Conservation (phyloP, 2,888 invertebrate species). For the Aleiodes testaceus region DNA sequence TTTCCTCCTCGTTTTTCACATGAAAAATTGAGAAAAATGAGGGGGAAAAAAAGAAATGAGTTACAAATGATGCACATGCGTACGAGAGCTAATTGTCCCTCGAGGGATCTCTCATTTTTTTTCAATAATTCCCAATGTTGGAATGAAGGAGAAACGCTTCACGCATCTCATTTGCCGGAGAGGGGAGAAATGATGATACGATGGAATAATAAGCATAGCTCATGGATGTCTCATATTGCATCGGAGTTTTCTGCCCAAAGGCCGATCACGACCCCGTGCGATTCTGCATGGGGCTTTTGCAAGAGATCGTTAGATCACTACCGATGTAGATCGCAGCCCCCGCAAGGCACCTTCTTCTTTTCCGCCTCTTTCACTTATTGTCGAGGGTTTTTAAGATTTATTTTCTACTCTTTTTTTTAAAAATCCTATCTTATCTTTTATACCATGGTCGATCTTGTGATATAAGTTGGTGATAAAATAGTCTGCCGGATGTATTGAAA, state of each 20-base stretch:
- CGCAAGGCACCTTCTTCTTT: conserved; percentile 18
- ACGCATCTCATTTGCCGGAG: conserved; percentile 18
- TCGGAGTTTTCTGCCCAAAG: conserved; percentile 64
- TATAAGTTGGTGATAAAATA: conserved; percentile 54
- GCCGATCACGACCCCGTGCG: conserved; percentile 67
- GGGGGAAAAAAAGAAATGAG: conserved; percentile 28
- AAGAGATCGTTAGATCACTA: conserved; percentile 67
- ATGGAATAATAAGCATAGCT: conserved; percentile 50
- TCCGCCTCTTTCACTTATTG: neutral
- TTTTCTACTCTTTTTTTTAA: conserved; percentile 39
- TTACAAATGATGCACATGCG: conserved; percentile 53
- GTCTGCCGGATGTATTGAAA: conserved; percentile 53
- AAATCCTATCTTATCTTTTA: conserved; percentile 24
- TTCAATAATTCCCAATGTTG: conserved; percentile 15
- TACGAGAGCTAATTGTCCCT: conserved; percentile 62
- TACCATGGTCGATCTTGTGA: conserved; percentile 37
- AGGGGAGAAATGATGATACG: conserved; percentile 42
- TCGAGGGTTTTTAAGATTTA: neutral
- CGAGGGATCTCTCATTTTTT: conserved; percentile 54
- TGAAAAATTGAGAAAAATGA: conserved; percentile 1
- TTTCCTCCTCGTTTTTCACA: neutral
- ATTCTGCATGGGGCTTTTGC: conserved; percentile 48
- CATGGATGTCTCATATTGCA: conserved; percentile 48
- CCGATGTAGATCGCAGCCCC: conserved; percentile 64
- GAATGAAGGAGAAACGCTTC: neutral